Conservation (phyloP, 2,113 vertebrate species). For the Cavia porcellus region DNA sequence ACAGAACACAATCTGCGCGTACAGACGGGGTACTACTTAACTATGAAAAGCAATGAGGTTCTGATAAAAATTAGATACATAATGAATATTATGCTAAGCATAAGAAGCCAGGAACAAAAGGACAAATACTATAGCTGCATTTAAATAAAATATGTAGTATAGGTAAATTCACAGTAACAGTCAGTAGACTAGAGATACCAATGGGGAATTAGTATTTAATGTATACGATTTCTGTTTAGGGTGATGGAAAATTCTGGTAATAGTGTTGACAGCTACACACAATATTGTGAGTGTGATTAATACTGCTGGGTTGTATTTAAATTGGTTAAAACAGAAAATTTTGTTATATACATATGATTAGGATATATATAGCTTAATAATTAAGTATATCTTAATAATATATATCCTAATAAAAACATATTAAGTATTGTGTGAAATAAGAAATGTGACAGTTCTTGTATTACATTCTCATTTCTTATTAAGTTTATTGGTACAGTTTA, state of each 20-base stretch:
- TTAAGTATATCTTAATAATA: background rate
- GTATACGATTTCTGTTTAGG: background rate
- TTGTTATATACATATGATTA: background rate
- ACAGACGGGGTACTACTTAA: background rate
- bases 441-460: slow-evolving; percentile 12
- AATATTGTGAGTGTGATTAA: background rate
- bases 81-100: background rate
- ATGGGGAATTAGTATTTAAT: background rate
- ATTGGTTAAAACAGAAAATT: background rate
- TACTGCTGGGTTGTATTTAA: background rate
- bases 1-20: background rate
- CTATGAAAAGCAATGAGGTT: background rate
- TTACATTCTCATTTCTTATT: slow-evolving; percentile 39
- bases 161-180: background rate
- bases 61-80: background rate
- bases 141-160: background rate
- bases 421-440: slow-evolving; percentile 14
- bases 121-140: background rate
- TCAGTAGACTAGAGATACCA: background rate
- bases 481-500: background rate
- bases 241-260: background rate
- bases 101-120: background rate
- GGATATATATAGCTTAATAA: background rate
- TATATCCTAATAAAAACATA: background rate
- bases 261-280: background rate